Conservation (phyloP, 2,888 invertebrate species). For the Ptychoptera albimana region DNA sequence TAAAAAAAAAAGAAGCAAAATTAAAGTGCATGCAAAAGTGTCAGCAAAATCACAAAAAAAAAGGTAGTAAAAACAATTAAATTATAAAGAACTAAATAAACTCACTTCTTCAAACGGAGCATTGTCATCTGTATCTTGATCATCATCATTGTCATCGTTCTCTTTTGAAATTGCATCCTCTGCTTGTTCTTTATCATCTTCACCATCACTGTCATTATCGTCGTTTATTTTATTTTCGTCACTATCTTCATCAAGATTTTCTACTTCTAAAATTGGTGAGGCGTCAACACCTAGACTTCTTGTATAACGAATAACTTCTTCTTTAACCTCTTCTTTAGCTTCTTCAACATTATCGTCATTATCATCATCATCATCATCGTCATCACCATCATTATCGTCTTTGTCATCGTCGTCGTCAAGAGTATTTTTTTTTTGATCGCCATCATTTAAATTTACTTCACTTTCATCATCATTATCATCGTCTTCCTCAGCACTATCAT, state of each 20-base stretch:
- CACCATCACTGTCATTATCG: conserved; percentile 4
- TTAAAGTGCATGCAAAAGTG: neutral
- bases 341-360: neutral
- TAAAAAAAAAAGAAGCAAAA: conserved; percentile 2
- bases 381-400: conserved; percentile 14
- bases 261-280: neutral
- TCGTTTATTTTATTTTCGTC: conserved; percentile 1
- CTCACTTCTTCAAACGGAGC: conserved; percentile 35
- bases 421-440: conserved; percentile 21
- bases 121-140: conserved; percentile 18
- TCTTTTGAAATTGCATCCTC: conserved; percentile 12
- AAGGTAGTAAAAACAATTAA: conserved; percentile 5
- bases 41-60: conserved; percentile 1
- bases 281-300: conserved; percentile 3
- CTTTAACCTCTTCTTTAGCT: conserved; percentile 9
- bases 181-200: conserved; percentile 10
- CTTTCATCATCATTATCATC: conserved; percentile 21
- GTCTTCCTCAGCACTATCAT: conserved; percentile 24
- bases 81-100: conserved; percentile 20
- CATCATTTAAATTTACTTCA: conserved; percentile 19
- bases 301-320: conserved; percentile 11
- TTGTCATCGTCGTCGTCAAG: conserved; percentile 18
- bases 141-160: conserved; percentile 17
- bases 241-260: neutral
- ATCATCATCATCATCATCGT: conserved; percentile 13